These are phyloP conservation scores for Aldabrachelys gigantea DNA, from an alignment of 2,113 vertebrate species.

Conservation along the genomic window DNA sequence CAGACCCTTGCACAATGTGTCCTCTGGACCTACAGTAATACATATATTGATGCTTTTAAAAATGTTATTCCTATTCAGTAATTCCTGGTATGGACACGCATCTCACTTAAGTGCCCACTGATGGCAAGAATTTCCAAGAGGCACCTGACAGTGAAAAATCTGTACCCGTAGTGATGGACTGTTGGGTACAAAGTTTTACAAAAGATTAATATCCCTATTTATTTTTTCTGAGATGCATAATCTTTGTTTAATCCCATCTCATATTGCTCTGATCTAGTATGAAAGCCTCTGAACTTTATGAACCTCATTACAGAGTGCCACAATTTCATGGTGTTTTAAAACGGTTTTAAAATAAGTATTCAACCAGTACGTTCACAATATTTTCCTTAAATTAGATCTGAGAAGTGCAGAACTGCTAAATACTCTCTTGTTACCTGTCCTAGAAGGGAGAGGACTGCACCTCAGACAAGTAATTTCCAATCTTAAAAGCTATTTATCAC, in stretches of 20 bases:
- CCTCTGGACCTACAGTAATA: background rate
- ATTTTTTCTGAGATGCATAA: constrained; percentile 16
- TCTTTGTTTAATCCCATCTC: constrained; percentile 37
- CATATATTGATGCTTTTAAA: background rate
- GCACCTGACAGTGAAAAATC: background rate
- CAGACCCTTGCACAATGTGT: background rate
- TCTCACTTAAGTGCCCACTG: background rate
- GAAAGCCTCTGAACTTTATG: background rate
- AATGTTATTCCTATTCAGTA: background rate
- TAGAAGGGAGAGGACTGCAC: background rate
- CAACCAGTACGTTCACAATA: background rate
- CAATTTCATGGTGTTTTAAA: background rate
- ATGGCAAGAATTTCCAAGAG: background rate
- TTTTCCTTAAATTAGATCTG: background rate
- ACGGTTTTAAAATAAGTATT: background rate
- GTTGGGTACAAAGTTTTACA: constrained; percentile 5
- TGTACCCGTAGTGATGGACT: constrained; percentile 37
- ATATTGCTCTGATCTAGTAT: background rate
- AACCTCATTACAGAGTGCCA: background rate
- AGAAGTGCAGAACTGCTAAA: background rate
- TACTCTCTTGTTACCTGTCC: background rate
- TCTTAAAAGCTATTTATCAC: background rate
- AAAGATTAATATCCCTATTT: background rate
- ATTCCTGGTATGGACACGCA: background rate
- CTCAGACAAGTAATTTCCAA: background rate